These are phyloP conservation scores for Rhyacophila evoluta DNA, from an alignment of 2,888 invertebrate genomes.

Conservation along the genomic window DNA sequence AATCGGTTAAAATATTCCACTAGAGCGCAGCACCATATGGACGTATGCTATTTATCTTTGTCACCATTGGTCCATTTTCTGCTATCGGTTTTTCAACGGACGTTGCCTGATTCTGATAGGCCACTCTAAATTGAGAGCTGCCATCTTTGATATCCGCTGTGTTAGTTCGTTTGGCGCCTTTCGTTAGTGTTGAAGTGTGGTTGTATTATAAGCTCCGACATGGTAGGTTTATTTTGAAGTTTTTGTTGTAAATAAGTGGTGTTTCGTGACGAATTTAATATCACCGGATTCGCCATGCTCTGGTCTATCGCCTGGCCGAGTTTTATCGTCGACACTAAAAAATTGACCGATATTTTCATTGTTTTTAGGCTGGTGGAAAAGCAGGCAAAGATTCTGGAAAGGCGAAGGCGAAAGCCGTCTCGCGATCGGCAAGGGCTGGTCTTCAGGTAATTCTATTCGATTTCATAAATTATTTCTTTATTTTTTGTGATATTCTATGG, in stretches of 20 bases:
- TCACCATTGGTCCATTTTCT: conserved; percentile 28
- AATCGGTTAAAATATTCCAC: not conserved
- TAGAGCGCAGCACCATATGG: conserved; percentile 35
- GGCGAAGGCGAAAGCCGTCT: conserved; percentile 99
- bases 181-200: conserved; percentile 66
- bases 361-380: conserved; percentile 98
- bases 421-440: conserved; percentile 98
- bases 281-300: conserved; percentile 61
- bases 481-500: conserved; percentile 58
- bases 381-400: conserved; percentile 99
- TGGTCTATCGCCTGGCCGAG: conserved; percentile 69
- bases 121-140: conserved; percentile 57
- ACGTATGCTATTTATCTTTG: not conserved
- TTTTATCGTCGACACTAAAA: conserved; percentile 70
- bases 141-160: conserved; percentile 63
- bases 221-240: conserved; percentile 70
- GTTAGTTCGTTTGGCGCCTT: conserved; percentile 68
- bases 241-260: conserved; percentile 62
- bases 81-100: conserved; percentile 35
- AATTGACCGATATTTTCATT: conserved; percentile 70
- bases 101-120: conserved; percentile 32
- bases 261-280: conserved; percentile 60
- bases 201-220: conserved; percentile 71
- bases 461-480: conserved; percentile 62
- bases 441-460: conserved; percentile 81